Evolutionary conservation across 1,140 invertebrate genomes (phyloP).

Genomic region (Papilio polytes): DNA sequence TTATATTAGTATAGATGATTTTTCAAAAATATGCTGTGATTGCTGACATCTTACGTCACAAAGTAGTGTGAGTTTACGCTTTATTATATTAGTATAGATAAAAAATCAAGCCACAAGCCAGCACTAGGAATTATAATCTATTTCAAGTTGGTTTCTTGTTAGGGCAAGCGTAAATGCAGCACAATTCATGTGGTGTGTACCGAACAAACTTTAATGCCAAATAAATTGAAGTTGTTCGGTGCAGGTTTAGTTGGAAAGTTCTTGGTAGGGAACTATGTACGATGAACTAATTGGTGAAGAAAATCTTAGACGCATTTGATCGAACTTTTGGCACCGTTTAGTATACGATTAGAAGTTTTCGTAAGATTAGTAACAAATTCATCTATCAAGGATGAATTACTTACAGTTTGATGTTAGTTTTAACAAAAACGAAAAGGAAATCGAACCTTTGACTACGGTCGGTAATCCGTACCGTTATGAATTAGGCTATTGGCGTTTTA

Average conservation of each 20-base stretch:
- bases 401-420: neutral
- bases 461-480: too few relatives aligned
- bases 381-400: neutral
- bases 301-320: slow-evolving; percentile 28
- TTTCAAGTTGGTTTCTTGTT: slow-evolving; percentile 14
- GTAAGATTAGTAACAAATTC: slow-evolving; percentile 18
- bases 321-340: slow-evolving; percentile 22
- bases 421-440: neutral
- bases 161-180: slow-evolving; percentile 14
- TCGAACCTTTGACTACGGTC: too few relatives aligned
- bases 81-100: too few relatives aligned
- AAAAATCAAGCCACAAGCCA: neutral
- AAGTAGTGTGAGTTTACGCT: too few relatives aligned
- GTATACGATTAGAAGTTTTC: neutral
- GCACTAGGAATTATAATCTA: neutral
- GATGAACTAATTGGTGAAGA: slow-evolving; percentile 30
- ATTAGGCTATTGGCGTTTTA: too few relatives aligned
- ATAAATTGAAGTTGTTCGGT: slow-evolving; percentile 33
- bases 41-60: too few relatives aligned
- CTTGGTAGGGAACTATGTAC: neutral
- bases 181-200: slow-evolving; percentile 16
- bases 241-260: slow-evolving; percentile 32
- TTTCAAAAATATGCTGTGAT: too few relatives aligned
- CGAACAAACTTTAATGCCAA: slow-evolving; percentile 33
- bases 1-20: too few relatives aligned